Conservation (phyloP, 2,113 vertebrate genomes). For the Epinephelus moara region DNA sequence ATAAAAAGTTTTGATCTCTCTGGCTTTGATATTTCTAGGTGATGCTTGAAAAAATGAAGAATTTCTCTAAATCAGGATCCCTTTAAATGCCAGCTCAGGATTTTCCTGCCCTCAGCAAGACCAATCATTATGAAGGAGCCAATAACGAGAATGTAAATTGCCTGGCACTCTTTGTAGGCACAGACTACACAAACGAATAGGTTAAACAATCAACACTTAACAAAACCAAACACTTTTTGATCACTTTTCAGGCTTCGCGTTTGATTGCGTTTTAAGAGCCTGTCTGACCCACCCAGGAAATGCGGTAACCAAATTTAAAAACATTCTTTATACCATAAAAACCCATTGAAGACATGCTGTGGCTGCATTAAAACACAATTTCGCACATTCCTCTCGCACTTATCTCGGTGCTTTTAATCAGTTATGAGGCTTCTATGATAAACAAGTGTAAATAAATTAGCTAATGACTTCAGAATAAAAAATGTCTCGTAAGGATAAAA, state of each 20-base stretch:
- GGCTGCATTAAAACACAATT: slow-evolving; percentile 66
- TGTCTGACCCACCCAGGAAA: slow-evolving; percentile 56
- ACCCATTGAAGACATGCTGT: slow-evolving; percentile 34
- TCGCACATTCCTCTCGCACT: slow-evolving; percentile 44
- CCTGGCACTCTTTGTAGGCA: slow-evolving; percentile 9
- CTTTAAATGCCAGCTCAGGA: slow-evolving; percentile 17
- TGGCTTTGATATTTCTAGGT: not conserved
- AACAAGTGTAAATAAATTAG: slow-evolving; percentile 52
- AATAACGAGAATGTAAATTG: slow-evolving; percentile 39
- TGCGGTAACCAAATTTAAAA: slow-evolving; percentile 56
- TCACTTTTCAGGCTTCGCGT: slow-evolving; percentile 46
- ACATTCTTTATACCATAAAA: slow-evolving; percentile 44
- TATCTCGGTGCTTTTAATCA: slow-evolving; percentile 50
- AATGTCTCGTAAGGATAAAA: slow-evolving; percentile 27
- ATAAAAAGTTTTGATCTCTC: not conserved
- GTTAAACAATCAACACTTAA: slow-evolving; percentile 66
- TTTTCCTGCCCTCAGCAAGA: slow-evolving; percentile 1
- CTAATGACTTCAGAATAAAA: slow-evolving; percentile 56
- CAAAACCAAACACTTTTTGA: slow-evolving; percentile 62
- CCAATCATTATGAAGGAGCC: slow-evolving; percentile 24
- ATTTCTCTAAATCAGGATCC: not conserved
- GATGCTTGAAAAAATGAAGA: not conserved
- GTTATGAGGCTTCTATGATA: slow-evolving; percentile 43
- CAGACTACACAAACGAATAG: slow-evolving; percentile 52
- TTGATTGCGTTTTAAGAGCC: slow-evolving; percentile 52